Conservation (phyloP, 2,888 invertebrate species). For the Lithodes maja region DNA sequence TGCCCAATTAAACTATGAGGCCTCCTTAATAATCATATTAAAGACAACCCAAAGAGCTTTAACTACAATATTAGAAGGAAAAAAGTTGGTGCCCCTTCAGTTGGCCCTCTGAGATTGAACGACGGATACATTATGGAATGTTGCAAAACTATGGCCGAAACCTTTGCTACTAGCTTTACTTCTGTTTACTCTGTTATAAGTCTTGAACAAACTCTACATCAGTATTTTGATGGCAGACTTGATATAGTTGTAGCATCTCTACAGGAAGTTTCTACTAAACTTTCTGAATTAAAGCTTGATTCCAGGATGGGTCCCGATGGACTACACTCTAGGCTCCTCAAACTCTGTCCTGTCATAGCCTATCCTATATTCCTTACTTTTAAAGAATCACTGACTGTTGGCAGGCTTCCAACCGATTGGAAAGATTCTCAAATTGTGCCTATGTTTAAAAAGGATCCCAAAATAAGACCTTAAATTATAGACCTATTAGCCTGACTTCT, state of each 20-base stretch:
- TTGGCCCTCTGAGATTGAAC: background rate
- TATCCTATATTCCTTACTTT: background rate
- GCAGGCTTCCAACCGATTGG: background rate
- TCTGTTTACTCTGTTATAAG: background rate
- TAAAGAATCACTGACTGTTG: background rate
- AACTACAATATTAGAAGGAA: background rate
- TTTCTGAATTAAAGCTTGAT: background rate
- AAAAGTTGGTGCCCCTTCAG: background rate
- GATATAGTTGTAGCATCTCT: background rate
- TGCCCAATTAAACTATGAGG: no score
- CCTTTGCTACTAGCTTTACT: background rate
- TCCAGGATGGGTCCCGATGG: background rate
- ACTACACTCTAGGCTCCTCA: background rate
- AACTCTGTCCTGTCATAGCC: background rate
- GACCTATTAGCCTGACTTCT: background rate
- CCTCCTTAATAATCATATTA: no score
- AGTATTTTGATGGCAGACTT: background rate
- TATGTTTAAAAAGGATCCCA: background rate
- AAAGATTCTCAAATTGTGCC: background rate
- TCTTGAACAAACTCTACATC: background rate
- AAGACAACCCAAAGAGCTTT: no score
- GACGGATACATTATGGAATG: background rate
- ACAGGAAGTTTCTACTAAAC: background rate
- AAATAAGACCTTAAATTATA: background rate
- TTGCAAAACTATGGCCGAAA: background rate